Conservation (phyloP, 92 coral and sea anemone species). For the Porites cylindrica region DNA sequence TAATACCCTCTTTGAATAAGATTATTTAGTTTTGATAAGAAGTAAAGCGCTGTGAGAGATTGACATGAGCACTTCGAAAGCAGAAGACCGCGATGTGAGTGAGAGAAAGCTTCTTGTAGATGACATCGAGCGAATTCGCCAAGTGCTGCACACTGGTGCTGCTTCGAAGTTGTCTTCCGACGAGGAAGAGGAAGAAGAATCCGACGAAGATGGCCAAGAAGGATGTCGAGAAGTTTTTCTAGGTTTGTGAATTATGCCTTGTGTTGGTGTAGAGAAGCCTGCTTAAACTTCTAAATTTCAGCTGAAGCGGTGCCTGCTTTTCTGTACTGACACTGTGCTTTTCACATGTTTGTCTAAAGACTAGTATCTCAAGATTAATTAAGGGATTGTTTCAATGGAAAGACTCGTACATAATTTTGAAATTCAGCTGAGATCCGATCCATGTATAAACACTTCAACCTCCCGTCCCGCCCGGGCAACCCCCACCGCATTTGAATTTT, state of each 20-base stretch:
- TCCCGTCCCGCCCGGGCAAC: too few relatives aligned
- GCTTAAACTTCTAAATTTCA: not conserved
- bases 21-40: not conserved
- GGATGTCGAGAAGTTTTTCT: not conserved
- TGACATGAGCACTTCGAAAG: constrained; percentile 20
- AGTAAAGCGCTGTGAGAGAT: not conserved
- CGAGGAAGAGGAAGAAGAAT: constrained; percentile 54
- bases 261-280: not conserved
- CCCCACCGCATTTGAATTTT: too few relatives aligned
- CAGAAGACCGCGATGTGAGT: constrained; percentile 39
- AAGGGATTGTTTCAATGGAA: too few relatives aligned
- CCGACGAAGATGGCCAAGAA: constrained; percentile 42
- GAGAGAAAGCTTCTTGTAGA: constrained; percentile 81
- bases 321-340: too few relatives aligned
- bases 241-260: not conserved
- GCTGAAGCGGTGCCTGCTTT: too few relatives aligned
- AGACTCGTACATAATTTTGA: too few relatives aligned
- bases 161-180: constrained; percentile 25
- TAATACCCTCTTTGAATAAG: not conserved
- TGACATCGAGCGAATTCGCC: constrained; percentile 90
- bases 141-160: constrained; percentile 70
- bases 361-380: too few relatives aligned
- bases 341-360: too few relatives aligned
- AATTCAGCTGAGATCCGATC: too few relatives aligned
- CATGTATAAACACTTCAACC: too few relatives aligned